Conservation (phyloP, 2,888 invertebrate genomes). For the Eupsilia transversa region DNA sequence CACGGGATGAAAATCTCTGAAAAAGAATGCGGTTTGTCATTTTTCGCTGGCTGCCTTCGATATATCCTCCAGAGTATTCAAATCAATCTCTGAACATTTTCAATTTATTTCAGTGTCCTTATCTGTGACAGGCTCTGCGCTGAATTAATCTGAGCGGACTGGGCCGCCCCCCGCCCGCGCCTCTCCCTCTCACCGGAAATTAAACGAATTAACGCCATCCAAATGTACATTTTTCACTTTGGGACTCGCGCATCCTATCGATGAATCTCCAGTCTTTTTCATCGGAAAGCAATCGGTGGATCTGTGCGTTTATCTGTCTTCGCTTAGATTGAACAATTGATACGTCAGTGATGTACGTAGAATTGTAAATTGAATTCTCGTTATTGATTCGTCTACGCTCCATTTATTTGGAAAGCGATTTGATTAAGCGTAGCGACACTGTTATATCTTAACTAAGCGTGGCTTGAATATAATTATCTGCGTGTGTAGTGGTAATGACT, state of each 20-base stretch:
- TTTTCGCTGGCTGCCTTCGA: conserved; percentile 80
- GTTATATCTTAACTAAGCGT: conserved; percentile 81
- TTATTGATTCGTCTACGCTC: conserved; percentile 87
- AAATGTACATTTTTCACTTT: conserved; percentile 91
- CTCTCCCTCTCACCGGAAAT: conserved; percentile 88
- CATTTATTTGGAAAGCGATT: conserved; percentile 87
- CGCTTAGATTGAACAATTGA: conserved; percentile 89
- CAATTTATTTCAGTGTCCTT: conserved; percentile 91
- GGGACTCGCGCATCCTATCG: conserved; percentile 88
- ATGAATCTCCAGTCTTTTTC: conserved; percentile 89
- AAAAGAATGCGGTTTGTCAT: conserved; percentile 81
- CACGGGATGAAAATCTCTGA: conserved; percentile 72
- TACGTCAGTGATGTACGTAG: conserved; percentile 89
- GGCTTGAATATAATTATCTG: conserved; percentile 77
- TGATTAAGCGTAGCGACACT: conserved; percentile 83
- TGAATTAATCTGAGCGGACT: conserved; percentile 90
- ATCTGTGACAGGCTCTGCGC: conserved; percentile 89
- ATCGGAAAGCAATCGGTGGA: conserved; percentile 85
- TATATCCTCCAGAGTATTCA: conserved; percentile 89
- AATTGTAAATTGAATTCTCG: conserved; percentile 89
- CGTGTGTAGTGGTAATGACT: conserved; percentile 70
- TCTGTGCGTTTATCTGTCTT: conserved; percentile 89
- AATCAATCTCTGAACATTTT: conserved; percentile 91
- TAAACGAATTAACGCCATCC: conserved; percentile 91
- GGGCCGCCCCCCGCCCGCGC: conserved; percentile 73